Base-by-base conservation (phyloP, 2,888 invertebrate genomes). In the Ochropleura leucogaster region DNA sequence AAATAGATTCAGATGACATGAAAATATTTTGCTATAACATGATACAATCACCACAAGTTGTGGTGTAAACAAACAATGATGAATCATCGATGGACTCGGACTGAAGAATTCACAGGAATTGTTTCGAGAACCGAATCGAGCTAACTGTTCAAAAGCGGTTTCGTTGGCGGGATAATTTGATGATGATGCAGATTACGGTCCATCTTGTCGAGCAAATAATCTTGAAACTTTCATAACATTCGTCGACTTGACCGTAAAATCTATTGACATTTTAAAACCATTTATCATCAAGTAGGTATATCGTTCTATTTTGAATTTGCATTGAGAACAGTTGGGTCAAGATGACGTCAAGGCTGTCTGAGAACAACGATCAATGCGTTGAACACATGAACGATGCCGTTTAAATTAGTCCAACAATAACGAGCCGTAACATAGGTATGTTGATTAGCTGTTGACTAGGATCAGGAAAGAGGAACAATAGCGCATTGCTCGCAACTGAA, bases 261-360 rank as follows among this genome's bases (percentile, higher is more conserved):
- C 68, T 51, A 84, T 78, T 87, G 83, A 87, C 87, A 87, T 86
- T 87, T 85, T 79, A 75, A 87, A 88, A 82, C 82, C 75, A 87
- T 82, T 86, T 82, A 85, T 79, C 73, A 85, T 66, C 70, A 82
- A 81, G 83, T n/a, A n/a, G n/a, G n/a, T 83, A 79, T 74, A 82
- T 79, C 76, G 79, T 84, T 89, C 87, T 89, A 89, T 89, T 90
- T 88, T 81, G 63, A 88, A 85, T 85, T 87, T 87, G 79, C 88
- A 90, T 90, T 86, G 86, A 89, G 87, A 85, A 85, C 87, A 86
- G 87, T 85, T 85, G 84, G 89, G 87, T 87, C 88, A 88, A 89
- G 88, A 89, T 86, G 87, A 88, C 89, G 88, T 89, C 91, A 90
- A 90, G 89, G 89, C 80, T 87, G 87, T 87, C 86, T 87, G 85